A percentile compares a stretch with the other conserved stretches of the same genome.
These are phyloP conservation scores for Pyrochroa serraticornis DNA, from an alignment of 2,888 invertebrate genomes.

Conservation along the genomic window DNA sequence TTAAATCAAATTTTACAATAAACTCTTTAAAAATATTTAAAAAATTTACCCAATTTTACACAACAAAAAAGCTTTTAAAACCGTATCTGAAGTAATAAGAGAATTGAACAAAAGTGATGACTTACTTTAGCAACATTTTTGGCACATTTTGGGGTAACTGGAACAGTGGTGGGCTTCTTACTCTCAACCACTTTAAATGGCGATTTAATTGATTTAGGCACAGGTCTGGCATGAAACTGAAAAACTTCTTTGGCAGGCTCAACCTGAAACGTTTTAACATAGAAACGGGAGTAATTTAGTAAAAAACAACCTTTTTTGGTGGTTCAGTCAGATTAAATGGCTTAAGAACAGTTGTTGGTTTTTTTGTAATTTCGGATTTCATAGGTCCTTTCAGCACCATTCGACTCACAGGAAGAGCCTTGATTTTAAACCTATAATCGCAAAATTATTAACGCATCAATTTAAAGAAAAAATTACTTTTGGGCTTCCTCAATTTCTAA, in stretches of 20 bases:
- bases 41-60: not conserved
- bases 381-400: slow-evolving; percentile 63
- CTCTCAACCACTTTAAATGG: slow-evolving; percentile 48
- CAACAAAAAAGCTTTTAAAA: too few species aligned
- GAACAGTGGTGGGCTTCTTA: slow-evolving; percentile 23
- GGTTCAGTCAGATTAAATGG: slow-evolving; percentile 69
- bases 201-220: slow-evolving; percentile 63
- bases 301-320: slow-evolving; percentile 32
- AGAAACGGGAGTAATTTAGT: not conserved
- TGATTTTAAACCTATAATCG: slow-evolving; percentile 63
- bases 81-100: too few species aligned
- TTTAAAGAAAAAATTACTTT: slow-evolving; percentile 54
- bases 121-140: slow-evolving; percentile 13
- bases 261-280: not conserved
- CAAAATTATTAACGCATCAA: slow-evolving; percentile 10
- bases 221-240: slow-evolving; percentile 67
- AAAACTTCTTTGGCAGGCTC: too few species aligned
- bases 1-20: not conserved
- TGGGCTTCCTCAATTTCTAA: slow-evolving; percentile 68
- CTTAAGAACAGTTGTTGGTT: slow-evolving; percentile 65
- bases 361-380: slow-evolving; percentile 60
- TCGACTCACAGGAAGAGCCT: slow-evolving; percentile 69
- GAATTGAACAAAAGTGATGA: too few species aligned
- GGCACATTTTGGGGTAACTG: slow-evolving; percentile 36
- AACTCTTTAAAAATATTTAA: not conserved